Conservation (phyloP, 2,113 vertebrate species). For the Tragelaphus strepsiceros region DNA sequence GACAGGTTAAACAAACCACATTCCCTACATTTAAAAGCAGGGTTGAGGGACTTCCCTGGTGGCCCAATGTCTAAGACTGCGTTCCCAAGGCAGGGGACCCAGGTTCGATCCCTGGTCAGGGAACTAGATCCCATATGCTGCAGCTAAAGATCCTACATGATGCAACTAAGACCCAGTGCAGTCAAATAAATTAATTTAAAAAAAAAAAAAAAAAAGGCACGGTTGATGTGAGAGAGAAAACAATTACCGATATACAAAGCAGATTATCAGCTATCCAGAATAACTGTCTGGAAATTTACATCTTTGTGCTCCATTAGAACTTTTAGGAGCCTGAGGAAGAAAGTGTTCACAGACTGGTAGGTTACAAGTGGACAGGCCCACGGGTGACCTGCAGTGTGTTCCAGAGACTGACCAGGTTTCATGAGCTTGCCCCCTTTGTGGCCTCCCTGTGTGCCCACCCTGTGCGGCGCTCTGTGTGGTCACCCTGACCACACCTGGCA, state of each 20-base stretch:
- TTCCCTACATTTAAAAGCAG: background rate
- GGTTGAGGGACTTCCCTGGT: background rate
- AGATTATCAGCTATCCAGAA: background rate
- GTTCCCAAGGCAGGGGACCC: background rate
- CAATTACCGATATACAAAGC: background rate
- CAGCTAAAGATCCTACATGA: background rate
- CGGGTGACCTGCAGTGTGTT: too few species aligned
- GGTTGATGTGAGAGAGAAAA: background rate
- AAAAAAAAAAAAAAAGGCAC: background rate
- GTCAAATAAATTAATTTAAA: background rate
- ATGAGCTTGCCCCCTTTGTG: background rate
- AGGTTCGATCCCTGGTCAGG: background rate
- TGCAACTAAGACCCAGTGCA: background rate
- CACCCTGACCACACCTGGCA: too few species aligned
- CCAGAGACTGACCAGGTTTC: fast-evolving
- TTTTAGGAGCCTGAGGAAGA: background rate
- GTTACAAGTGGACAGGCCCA: background rate
- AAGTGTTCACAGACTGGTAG: background rate
- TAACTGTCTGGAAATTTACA: background rate
- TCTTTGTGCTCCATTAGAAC: background rate
- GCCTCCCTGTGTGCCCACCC: background rate
- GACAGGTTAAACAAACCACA: background rate
- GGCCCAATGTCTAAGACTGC: background rate
- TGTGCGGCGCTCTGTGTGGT: background rate
- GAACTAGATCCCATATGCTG: background rate